Base-by-base conservation (phyloP, 2,888 invertebrate genomes). In the Endomychus coccineus region DNA sequence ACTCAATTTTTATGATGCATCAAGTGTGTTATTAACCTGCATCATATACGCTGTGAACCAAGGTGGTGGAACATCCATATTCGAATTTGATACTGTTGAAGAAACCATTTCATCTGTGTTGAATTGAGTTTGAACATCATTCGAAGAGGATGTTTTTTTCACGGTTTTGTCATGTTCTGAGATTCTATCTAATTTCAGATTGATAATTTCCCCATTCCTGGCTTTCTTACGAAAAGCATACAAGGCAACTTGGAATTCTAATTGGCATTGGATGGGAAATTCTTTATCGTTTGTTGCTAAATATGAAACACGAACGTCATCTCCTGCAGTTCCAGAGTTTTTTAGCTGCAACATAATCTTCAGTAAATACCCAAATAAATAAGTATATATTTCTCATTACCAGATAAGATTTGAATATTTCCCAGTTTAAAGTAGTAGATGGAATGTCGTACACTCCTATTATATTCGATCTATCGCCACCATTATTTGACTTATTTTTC, bases 371-470 rank as follows among this genome's bases (percentile, higher is more conserved):
- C 21, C 6, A 19, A 7, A 19, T 7, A 7, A 19, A 19, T n/a
- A 19, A 7, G 21, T n/a, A 19, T 19, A 6, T n/a, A n/a, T 19
- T 19, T 19, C 6, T 7, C 6, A 19, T 56, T 56, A 69, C 69
- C 59, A 69, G 50, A 48, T 69, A 69, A 2, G 65, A 62, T 51
- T 67, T 68, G 42, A 69, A 69, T 30, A 56, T 58, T 39, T 61
- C 58, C 61, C 64, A 67, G 51, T 62, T 62, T 28, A 65, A 45
- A 27, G 67, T 66, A 9, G 64, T 62, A 19, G 64, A 57, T 3
- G 66, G 63, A 22, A 64, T 61, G 48, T 69, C 69, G 44, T 63
- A 63, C 51, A 69, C 61, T 34, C 66, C 67, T 23, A 69, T 62
- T 30, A 61, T 54, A 42, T 59, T 62, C 41, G 57, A 56, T 40